Base-by-base conservation (phyloP, 2,113 vertebrate species). In the Apodemus sylvaticus region DNA sequence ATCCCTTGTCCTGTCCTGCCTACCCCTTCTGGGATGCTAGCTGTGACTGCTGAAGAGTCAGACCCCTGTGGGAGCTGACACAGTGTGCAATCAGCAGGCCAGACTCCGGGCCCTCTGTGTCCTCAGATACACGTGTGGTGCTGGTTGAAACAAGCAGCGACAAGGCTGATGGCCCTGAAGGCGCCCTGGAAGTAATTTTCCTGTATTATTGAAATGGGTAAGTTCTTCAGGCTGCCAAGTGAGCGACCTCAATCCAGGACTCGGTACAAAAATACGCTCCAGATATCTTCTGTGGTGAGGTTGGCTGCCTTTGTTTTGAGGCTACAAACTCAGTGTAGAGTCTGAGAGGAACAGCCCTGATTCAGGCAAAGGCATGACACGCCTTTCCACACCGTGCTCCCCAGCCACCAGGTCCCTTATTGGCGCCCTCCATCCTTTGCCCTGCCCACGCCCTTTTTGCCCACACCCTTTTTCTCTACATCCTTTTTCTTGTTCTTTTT, bases 1-100 rank as follows among this genome's bases (percentile, higher is more conserved):
- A 89, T 48, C 48, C 31, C 74, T 85, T 22, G 60, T 92, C 68
- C 74, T 94, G 91, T 76, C 78, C 70, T 71, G n/a, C 0, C 0
- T 36, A 55, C 70, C 13, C 71, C 93, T 93, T 90, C 87, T 89
- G 93, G 96, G 90, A 97, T 86, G 9, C 39, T 13, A 76, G 76
- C 93, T 94, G 92, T 96, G 81, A 95, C 96, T 93, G 91, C 36
- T 64, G 58, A n/a, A 39, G 81, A 97, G 93, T 10, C 39, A 77
- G 62, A 90, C 82, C 96, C 92, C 48, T n/a, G 90, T 45, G 42
- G 31, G 71, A 31, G 5, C 51, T 3, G 3, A 45, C 11, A 22
- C 34, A 17, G 2, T 3, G 20, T 29, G 13, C 4, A 4, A 16
- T 39, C 45, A 2, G 64, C 19, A 62, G 19, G 73, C 19, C 62